Percentiles rank a stretch among this genome's conserved stretches.
These are phyloP conservation scores for Campoplex nolae DNA, from an alignment of 2,888 invertebrate species.

Conservation along the genomic window DNA sequence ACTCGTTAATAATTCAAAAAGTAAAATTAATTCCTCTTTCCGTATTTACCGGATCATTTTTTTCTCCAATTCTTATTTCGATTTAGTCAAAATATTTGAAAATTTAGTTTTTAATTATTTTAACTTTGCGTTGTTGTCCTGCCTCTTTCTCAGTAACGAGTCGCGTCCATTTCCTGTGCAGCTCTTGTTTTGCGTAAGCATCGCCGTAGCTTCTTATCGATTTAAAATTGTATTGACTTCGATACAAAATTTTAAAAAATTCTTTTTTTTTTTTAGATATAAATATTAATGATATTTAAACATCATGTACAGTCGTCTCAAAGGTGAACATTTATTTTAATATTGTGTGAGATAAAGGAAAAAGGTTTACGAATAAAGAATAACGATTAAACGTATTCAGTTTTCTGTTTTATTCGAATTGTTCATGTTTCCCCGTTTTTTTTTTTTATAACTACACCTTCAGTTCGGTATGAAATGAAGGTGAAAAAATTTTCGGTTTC, in stretches of 20 bases:
- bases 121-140: neutral
- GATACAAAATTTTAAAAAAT: neutral
- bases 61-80: neutral
- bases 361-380: conserved; percentile 66
- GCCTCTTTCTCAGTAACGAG: conserved; percentile 9
- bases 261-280: conserved; percentile 61
- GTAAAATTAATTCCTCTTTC: neutral
- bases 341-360: conserved; percentile 73
- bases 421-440: neutral
- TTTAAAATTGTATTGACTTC: neutral
- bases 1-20: conserved; percentile 12
- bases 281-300: conserved; percentile 70
- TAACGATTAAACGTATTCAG: conserved; percentile 54
- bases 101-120: neutral
- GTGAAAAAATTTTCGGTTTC: neutral
- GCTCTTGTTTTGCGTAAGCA: neutral
- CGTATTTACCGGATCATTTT: conserved; percentile 4
- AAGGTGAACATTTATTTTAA: conserved; percentile 76
- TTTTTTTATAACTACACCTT: neutral
- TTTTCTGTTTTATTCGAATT: conserved; percentile 8
- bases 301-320: conserved; percentile 73
- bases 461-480: neutral
- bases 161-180: neutral
- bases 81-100: neutral
- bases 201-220: neutral